Base-by-base conservation (phyloP, 2,888 invertebrate species). In the Tachina fera region DNA sequence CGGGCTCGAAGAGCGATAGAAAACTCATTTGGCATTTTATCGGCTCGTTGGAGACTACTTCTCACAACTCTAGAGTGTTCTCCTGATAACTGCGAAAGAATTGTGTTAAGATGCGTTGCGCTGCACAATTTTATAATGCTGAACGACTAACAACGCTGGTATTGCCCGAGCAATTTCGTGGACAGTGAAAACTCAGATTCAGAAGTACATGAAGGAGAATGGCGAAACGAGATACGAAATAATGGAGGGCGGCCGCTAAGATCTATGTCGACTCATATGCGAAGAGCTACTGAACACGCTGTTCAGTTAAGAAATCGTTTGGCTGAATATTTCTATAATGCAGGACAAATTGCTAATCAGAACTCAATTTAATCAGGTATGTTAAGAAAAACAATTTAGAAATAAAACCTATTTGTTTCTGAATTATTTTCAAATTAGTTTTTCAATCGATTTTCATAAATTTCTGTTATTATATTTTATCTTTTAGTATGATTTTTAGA, bases 101-200 rank as follows among this genome's bases (percentile, higher is more conserved):
- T 74, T 51, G 74, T 72, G 4, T n/a, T 72, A 9, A 39, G n/a
- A n/a, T 72, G 71, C 43, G 13, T 63, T 39, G 49, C 39, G 9
- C 22, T 74, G 9, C 63, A 74, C n/a, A 74, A 74, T 19, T 61
- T 74, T 43, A 56, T 63, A 22, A 75, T 65, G 63, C 11, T 75
- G 2, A 61, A 45, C 11, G 53, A 76, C 41, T n/a, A 63, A 1
- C 14, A 75, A 53, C 63, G 63, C 0, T 74, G 74, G 74, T 74
- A 74, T 39, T 74, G 60, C 9, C 19, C 74, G 1, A 6, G 14
- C 10, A 74, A 65, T 41, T 65, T 61, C 56, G 22, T 65, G 9
- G 75, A 76, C 31, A 19, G n/a, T 14, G 75, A 76, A n/a, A 22
- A 3, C 9, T 11, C 43, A 43, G 41, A 76, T 65, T 43, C 43